A percentile compares a stretch with the other conserved stretches of the same genome.
phyloP scores from a whole-genome alignment of 2,113 vertebrate species.

The Ondatra zibethicus region DNA sequence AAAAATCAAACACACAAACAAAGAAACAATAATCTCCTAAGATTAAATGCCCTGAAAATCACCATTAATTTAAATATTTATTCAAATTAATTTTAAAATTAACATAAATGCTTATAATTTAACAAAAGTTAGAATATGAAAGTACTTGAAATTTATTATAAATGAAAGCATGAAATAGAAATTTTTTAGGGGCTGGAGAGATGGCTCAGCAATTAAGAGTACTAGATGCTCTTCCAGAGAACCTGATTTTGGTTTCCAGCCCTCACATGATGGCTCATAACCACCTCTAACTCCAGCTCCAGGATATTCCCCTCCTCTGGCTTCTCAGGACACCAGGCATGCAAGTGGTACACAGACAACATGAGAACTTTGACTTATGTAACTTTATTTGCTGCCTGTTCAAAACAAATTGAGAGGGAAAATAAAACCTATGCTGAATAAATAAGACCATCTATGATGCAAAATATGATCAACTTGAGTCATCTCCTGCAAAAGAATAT shows the following conservation, averaged over 20 bases:
- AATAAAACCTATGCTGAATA: not conserved
- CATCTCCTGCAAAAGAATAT: not conserved
- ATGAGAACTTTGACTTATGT: not conserved
- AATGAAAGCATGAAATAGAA: not conserved
- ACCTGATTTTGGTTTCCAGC: not conserved
- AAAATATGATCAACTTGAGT: not conserved
- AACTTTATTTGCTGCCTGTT: not conserved
- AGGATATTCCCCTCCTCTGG: not conserved
- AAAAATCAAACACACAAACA: not conserved
- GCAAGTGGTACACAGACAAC: not conserved
- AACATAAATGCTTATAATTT: not conserved
- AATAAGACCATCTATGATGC: not conserved
- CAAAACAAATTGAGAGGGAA: not conserved
- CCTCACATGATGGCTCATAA: not conserved
- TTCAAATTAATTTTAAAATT: not conserved
- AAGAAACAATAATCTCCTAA: not conserved
- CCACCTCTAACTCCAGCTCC: no score
- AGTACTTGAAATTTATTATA: not conserved
- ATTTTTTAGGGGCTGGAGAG: not conserved
- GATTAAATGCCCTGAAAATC: not conserved
- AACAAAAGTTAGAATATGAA: not conserved
- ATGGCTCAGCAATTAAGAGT: not conserved
- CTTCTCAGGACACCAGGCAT: not conserved
- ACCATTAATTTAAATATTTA: not conserved
- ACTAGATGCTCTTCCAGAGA: not conserved